Conservation (phyloP, 1,140 invertebrate genomes). For the Saccostrea echinata region DNA sequence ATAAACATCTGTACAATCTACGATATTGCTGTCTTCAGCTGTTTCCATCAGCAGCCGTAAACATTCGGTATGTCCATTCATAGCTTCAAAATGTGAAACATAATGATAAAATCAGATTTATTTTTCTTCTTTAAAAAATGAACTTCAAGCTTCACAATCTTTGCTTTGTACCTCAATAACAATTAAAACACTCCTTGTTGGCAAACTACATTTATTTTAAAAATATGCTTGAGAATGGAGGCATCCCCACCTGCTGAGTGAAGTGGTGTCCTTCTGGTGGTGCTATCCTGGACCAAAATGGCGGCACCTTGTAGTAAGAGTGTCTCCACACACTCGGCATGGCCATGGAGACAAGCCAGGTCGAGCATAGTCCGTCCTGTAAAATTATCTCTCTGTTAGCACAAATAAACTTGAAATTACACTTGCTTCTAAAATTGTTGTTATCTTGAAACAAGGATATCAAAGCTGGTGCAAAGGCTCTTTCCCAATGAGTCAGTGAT, state of each 20-base stretch:
- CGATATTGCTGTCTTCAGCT: conserved; percentile 81
- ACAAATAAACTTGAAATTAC: no score
- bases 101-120: neutral
- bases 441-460: no score
- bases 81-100: conserved; percentile 63
- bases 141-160: no score
- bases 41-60: conserved; percentile 81
- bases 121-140: no score
- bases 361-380: conserved; percentile 83
- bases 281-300: conserved; percentile 82
- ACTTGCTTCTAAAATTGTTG: no score
- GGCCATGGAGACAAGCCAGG: conserved; percentile 82
- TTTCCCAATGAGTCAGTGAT: no score
- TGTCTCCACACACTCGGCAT: conserved; percentile 82
- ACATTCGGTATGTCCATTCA: conserved; percentile 77
- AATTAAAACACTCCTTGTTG: no score
- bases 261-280: conserved; percentile 78
- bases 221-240: no score
- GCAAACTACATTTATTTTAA: no score
- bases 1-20: conserved; percentile 79
- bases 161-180: no score
- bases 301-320: conserved; percentile 84
- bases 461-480: no score
- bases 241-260: conserved; percentile 76
- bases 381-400: no score